Evolutionary conservation across 2,888 invertebrate genomes (phyloP), one percentile per base, ranked within the genome.

Genomic region (Drosophila neonasuta): DNA sequence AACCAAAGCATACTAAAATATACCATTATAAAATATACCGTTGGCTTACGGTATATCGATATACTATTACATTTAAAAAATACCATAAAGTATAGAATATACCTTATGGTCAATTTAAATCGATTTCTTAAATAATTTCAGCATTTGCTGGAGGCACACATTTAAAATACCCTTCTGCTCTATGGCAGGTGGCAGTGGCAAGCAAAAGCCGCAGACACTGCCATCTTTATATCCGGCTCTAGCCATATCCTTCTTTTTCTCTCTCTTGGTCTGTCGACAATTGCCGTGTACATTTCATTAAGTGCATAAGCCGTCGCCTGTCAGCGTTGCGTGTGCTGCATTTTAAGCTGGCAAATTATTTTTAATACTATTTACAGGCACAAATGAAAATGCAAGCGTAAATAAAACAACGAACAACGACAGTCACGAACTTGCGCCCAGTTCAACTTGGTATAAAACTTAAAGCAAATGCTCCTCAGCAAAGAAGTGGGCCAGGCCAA

Each of bases 281-380:
- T 81, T 82, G 81, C 85, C 87, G 86, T 87, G 86, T 83, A 83
- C 83, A 87, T 84, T 84, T 87, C 83, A 84, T 84, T 84, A 87
- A 87, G 83, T 87, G 83, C 86, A 84, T 87, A 84, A 84, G 86
- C 84, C 82, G 65, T 67, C 84, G 87, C 68, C 80, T 81, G 87
- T 84, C 82, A 84, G 68, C 81, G 77, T 58, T 64, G 62, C 66
- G 64, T 62, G 72, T 74, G 71, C 64, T 60, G 72, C 72, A 39
- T 78, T 80, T 83, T 80, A 87, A 87, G 87, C 87, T 74, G 78
- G 80, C 78, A 87, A 83, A 83, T 87, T 83, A 83, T 83, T 86
- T 87, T 87, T 79, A 82, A 82, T 77, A 82, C 87, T 77, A 82
- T 82, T 82, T 82, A 69, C 85, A 74, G 80, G 77, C 85, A 60